These are phyloP conservation scores for Drosophila virilis DNA, from an alignment of 1,140 invertebrate species.

Conservation along the genomic window DNA sequence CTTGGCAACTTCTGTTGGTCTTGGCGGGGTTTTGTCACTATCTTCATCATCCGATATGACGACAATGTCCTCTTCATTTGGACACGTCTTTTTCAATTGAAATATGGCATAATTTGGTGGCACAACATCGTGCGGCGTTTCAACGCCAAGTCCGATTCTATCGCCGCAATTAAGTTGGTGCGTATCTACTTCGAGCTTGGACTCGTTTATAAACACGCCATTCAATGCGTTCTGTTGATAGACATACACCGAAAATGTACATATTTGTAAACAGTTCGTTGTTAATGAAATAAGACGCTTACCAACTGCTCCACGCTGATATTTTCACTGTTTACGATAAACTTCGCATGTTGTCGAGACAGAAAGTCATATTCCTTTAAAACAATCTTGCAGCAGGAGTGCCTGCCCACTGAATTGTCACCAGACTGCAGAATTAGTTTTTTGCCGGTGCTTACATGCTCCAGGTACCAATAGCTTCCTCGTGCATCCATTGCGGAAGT, in stretches of 20 bases:
- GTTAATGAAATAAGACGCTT: background rate
- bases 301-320: conserved; percentile 35
- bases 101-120: conserved; percentile 41
- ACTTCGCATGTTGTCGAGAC: conserved; percentile 53
- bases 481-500: conserved; percentile 11
- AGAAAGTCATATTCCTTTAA: conserved; percentile 41
- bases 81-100: conserved; percentile 24
- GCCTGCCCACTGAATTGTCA: conserved; percentile 46
- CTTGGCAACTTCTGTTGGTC: background rate
- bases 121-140: background rate
- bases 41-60: conserved; percentile 36
- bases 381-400: conserved; percentile 51
- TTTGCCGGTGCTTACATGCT: conserved; percentile 40
- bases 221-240: conserved; percentile 47
- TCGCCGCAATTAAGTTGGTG: conserved; percentile 6
- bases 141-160: conserved; percentile 49
- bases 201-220: conserved; percentile 52
- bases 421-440: conserved; percentile 41
- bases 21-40: background rate
- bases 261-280: background rate
- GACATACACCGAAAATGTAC: background rate
- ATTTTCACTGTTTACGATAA: conserved; percentile 27
- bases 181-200: background rate
- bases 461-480: conserved; percentile 43
- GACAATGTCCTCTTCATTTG: conserved; percentile 14